Evolutionary conservation across 2,797 vertebrate species (phyloP).

Genomic region (Synanceia verrucosa): DNA sequence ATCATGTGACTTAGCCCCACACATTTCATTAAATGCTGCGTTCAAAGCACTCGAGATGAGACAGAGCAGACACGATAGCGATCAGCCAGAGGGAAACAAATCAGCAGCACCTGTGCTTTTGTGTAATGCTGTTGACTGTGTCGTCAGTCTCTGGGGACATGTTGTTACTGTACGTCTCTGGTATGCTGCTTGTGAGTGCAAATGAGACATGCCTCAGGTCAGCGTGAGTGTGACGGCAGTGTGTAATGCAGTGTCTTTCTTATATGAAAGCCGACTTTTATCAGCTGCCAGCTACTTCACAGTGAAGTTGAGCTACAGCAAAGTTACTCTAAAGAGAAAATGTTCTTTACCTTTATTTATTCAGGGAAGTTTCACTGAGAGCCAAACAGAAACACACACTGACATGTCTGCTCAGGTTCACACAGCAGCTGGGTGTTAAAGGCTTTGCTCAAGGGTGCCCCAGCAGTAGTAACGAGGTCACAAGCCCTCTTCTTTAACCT

Average conservation of each 20-base stretch:
- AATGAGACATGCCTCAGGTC: slow-evolving; percentile 43
- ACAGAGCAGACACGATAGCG: neutral
- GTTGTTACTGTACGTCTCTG: slow-evolving; percentile 31
- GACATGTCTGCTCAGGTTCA: neutral
- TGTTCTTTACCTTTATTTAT: neutral
- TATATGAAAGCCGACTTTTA: slow-evolving; percentile 15
- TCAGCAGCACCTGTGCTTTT: slow-evolving; percentile 23
- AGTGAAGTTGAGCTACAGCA: neutral
- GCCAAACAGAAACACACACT: neutral
- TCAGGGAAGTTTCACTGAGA: neutral
- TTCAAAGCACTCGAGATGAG: slow-evolving; percentile 12
- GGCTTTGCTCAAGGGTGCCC: neutral
- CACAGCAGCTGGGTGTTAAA: neutral
- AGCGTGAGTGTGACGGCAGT: slow-evolving; percentile 4
- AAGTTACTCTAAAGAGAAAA: neutral
- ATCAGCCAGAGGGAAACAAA: slow-evolving; percentile 19
- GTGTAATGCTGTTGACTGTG: slow-evolving; percentile 12
- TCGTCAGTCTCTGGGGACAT: slow-evolving; percentile 16
- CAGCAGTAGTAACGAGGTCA: neutral
- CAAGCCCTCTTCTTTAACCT: neutral
- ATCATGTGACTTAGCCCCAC: neutral
- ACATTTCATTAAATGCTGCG: slow-evolving; percentile 7
- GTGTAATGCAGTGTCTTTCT: neutral
- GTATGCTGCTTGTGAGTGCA: slow-evolving; percentile 30
- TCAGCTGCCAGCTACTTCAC: slow-evolving; percentile 15